Evolutionary conservation across 2,888 invertebrate species (phyloP).

Genomic region (Phaonia tiefii): DNA sequence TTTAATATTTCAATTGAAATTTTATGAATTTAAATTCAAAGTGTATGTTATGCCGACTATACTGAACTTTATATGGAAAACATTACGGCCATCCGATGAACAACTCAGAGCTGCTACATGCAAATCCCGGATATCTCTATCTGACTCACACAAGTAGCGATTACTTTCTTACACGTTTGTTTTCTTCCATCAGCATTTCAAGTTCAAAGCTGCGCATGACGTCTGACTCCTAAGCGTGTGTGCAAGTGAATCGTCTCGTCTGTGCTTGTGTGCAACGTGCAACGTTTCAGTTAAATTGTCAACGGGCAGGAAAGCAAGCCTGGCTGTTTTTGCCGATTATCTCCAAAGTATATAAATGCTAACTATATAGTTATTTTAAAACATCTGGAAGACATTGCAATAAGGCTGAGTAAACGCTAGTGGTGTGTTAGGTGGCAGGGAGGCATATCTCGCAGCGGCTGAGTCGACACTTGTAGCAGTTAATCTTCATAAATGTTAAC

Average conservation of each 20-base stretch:
- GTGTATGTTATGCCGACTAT: too few relatives aligned
- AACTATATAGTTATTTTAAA: constrained; percentile 26
- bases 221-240: constrained; percentile 19
- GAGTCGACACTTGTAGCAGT: not conserved
- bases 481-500: constrained; percentile 38
- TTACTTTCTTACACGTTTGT: constrained; percentile 16
- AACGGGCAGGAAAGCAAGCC: not conserved
- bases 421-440: not conserved
- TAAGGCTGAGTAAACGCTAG: not conserved
- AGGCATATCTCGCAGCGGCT: not conserved
- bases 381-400: not conserved
- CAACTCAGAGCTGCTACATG: too few relatives aligned
- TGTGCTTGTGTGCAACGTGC: not conserved
- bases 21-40: too few relatives aligned
- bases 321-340: constrained; percentile 17
- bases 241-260: not conserved
- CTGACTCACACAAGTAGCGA: not conserved
- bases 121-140: too few relatives aligned
- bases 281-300: constrained; percentile 56
- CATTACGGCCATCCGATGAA: too few relatives aligned
- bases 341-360: constrained; percentile 11
- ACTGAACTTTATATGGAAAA: too few relatives aligned
- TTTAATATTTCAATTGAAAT: too few relatives aligned
- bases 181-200: constrained; percentile 44
- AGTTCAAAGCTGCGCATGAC: constrained; percentile 43